These are phyloP conservation scores for Prochilodus magdalenae DNA, from an alignment of 2,113 vertebrate species.

Conservation along the genomic window DNA sequence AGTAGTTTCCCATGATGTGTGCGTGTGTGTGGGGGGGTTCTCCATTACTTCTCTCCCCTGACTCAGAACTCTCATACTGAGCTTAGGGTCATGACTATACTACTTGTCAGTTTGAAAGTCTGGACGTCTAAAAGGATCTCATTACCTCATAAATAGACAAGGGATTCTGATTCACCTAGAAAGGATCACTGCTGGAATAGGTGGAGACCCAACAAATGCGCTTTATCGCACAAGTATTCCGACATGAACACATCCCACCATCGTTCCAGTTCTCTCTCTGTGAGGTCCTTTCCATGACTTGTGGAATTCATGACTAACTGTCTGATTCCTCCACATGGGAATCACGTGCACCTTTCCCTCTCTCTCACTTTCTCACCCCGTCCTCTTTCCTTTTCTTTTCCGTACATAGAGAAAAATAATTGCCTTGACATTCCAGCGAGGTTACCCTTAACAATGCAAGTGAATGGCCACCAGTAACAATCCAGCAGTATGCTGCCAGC, in stretches of 20 bases:
- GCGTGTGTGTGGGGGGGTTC: conserved; percentile 47
- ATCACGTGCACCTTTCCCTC: conserved; percentile 40
- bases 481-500: conserved; percentile 20
- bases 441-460: conserved; percentile 54
- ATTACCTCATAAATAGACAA: conserved; percentile 39
- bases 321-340: conserved; percentile 50
- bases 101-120: conserved; percentile 20
- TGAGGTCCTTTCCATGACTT: conserved; percentile 40
- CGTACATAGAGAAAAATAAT: conserved; percentile 47
- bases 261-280: conserved; percentile 43
- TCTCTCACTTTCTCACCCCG: conserved; percentile 33
- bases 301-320: conserved; percentile 51
- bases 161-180: conserved; percentile 40
- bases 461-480: conserved; percentile 43
- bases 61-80: conserved; percentile 46
- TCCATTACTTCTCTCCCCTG: conserved; percentile 38
- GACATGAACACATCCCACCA: conserved; percentile 44
- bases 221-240: conserved; percentile 55
- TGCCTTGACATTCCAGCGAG: conserved; percentile 57
- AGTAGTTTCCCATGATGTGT: conserved; percentile 50
- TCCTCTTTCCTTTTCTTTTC: conserved; percentile 23
- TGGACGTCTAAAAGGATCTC: conserved; percentile 40
- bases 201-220: conserved; percentile 37
- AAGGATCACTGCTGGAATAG: not conserved
- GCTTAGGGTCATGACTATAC: conserved; percentile 35